Conservation (phyloP, 2,113 vertebrate genomes). For the Nanorana parkeri region DNA sequence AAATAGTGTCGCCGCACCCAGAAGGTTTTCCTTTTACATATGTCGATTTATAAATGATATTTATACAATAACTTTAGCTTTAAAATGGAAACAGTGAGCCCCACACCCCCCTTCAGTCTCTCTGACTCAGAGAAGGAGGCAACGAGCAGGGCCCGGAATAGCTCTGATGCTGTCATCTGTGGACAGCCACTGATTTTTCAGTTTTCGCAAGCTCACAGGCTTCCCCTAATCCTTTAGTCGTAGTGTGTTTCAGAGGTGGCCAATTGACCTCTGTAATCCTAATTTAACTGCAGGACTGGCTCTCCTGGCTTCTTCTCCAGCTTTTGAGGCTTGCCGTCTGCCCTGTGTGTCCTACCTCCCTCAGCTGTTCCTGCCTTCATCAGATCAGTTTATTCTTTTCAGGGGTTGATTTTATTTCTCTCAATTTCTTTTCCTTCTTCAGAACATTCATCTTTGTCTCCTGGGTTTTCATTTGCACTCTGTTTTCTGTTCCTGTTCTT, state of each 20-base stretch:
- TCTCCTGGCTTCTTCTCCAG: conserved; percentile 12
- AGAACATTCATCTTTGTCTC: background rate
- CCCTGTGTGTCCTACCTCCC: background rate
- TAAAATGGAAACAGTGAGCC: conserved; percentile 52
- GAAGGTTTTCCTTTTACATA: conserved; percentile 22
- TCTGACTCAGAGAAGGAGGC: conserved; percentile 58
- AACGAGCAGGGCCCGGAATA: conserved; percentile 57
- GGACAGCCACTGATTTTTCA: conserved; percentile 57
- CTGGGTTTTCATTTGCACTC: background rate
- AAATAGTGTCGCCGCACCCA: background rate
- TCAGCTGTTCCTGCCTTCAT: background rate
- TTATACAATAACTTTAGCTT: conserved; percentile 39
- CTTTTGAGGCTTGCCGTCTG: conserved; percentile 10
- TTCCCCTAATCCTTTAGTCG: conserved; percentile 53
- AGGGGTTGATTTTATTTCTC: too few relatives aligned
- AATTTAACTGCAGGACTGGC: background rate
- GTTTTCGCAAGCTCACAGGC: conserved; percentile 43
- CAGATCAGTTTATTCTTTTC: background rate
- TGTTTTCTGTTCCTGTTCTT: background rate
- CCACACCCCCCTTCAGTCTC: conserved; percentile 49
- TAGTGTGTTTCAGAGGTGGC: conserved; percentile 39
- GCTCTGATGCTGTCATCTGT: conserved; percentile 58
- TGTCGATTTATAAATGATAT: conserved; percentile 30
- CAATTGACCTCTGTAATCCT: conserved; percentile 25
- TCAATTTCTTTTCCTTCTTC: background rate